Base-by-base conservation (phyloP, 2,797 vertebrate genomes). In the Siniperca obscura region DNA sequence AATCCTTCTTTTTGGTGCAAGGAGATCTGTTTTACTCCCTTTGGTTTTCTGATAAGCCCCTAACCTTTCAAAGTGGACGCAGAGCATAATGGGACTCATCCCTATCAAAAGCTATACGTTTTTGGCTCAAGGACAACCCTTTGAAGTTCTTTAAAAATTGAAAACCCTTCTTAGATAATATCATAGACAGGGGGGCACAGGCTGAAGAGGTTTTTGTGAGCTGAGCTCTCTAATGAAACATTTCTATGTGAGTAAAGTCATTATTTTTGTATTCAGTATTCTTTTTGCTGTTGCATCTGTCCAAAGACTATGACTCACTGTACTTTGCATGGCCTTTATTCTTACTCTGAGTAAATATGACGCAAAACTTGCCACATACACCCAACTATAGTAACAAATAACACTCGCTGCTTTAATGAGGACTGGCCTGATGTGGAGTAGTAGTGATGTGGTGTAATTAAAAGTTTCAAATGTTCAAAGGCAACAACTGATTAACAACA, bases 1-100 rank as follows among this genome's bases (percentile, higher is more conserved):
- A 60, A 12, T 68, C 48, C 40, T 38, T 36, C 5, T 34, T 25
- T 73, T 66, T 9, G n/a, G 55, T 40, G 16, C 1, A 25, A 59
- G n/a, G n/a, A 50, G 13, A 76, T 52, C 17, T 70, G 22, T 82
- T 78, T 71, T 27, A 30, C 30, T 46, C 48, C 1, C 60, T 34
- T 27, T 48, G 25, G 22, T 66, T 74, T 70, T 70, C 36, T 59
- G 68, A 78, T 87, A 79, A 77, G 62, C 22, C 8, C 30, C 5
- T 55, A 48, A 83, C 68, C 68, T 84, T 86, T 90, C 34, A 77
- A 81, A 86, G 77, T 70, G 69, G 50, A 83, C 36, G 4, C 42
- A 38, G 22, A 68, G 38, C 16, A 73, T 86, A 76, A 81, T 60
- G 60, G 27, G 44, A 72, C 59, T 70, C 21, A 80, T 82, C 44